These are phyloP conservation scores for Pammene fasciana DNA, from an alignment of 2,888 invertebrate species.

Conservation along the genomic window DNA sequence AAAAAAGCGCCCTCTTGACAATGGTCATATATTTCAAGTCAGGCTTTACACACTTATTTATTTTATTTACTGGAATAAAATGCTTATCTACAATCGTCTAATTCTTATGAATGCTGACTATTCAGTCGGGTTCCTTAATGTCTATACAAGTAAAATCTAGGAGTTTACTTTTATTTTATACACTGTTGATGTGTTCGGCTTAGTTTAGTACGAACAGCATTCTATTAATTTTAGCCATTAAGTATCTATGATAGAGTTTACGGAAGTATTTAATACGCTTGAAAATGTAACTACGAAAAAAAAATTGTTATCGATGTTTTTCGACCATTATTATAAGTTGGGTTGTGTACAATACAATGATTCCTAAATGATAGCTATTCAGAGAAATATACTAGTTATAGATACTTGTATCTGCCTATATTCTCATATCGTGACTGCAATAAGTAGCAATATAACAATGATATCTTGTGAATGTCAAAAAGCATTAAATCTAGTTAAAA, in stretches of 20 bases:
- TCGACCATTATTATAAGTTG: conserved; percentile 20
- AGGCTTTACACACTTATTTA: conserved; percentile 4
- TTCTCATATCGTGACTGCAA: neutral
- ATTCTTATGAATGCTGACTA: conserved; percentile 80
- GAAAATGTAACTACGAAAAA: conserved; percentile 4
- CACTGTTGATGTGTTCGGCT: conserved; percentile 30
- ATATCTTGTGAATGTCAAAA: too few relatives aligned
- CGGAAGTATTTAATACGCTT: conserved; percentile 15
- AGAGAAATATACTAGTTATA: neutral
- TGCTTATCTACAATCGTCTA: conserved; percentile 57
- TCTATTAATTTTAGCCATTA: conserved; percentile 29
- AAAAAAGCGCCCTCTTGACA: too few relatives aligned
- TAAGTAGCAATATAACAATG: too few relatives aligned
- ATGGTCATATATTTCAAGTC: too few relatives aligned
- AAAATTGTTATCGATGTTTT: conserved; percentile 6
- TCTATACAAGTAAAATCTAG: conserved; percentile 55
- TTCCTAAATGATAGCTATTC: conserved; percentile 14
- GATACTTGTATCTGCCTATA: neutral
- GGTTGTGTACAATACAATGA: conserved; percentile 20
- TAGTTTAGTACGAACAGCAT: conserved; percentile 29
- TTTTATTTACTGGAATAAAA: conserved; percentile 54
- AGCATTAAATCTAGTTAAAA: too few relatives aligned
- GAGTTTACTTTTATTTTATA: conserved; percentile 31
- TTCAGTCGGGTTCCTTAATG: conserved; percentile 81
- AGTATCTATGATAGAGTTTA: conserved; percentile 4